Conservation (phyloP, 2,888 invertebrate genomes). For the Chironomus riparius region DNA sequence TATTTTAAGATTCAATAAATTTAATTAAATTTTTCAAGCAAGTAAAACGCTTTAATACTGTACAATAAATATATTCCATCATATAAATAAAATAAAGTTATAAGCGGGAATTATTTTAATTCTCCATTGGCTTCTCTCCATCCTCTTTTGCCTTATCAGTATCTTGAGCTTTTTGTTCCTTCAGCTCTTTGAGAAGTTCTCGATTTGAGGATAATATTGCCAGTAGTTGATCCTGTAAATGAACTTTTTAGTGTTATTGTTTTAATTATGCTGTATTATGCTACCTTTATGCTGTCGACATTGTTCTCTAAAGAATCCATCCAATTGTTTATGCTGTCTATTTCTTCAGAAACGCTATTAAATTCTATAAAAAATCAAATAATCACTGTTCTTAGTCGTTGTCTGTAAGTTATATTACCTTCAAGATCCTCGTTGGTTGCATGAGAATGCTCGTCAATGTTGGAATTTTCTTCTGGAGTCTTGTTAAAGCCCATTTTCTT, state of each 20-base stretch:
- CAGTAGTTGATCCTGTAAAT: background rate
- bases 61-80: background rate
- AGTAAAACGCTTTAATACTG: background rate
- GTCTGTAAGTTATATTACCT: background rate
- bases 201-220: slow-evolving; percentile 1
- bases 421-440: background rate
- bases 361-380: background rate
- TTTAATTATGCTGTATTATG: too few species aligned
- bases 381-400: too few species aligned
- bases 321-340: background rate
- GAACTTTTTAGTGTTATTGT: too few species aligned
- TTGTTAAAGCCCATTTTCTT: background rate
- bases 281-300: slow-evolving; percentile 6
- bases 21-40: too few species aligned
- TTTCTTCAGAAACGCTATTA: background rate
- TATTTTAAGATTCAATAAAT: too few species aligned
- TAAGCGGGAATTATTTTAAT: background rate
- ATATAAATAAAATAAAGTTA: background rate
- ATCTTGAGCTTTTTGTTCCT: background rate
- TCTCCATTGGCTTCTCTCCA: background rate
- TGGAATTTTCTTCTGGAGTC: background rate
- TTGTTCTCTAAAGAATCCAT: slow-evolving; percentile 6
- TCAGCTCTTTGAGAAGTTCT: slow-evolving; percentile 9
- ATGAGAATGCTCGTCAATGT: background rate
- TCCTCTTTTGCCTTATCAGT: background rate